Evolutionary conservation across 2,113 vertebrate species (phyloP).

Genomic region (Galbula dea): DNA sequence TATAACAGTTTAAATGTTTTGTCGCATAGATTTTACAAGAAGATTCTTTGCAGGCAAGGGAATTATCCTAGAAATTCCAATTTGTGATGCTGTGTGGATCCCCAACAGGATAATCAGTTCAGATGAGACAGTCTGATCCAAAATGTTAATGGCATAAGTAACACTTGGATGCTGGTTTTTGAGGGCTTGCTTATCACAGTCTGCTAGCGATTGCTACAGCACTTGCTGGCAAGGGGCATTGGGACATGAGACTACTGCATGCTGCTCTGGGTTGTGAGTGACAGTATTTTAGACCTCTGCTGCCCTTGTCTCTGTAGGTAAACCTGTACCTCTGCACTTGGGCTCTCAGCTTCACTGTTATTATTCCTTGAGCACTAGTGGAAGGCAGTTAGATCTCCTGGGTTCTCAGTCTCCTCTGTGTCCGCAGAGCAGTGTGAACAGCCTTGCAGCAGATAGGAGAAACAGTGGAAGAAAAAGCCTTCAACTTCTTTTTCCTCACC

Average conservation of each 20-base stretch:
- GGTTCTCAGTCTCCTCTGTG: not conserved
- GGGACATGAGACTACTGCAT: not conserved
- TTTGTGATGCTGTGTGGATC: not conserved
- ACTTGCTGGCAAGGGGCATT: accelerated
- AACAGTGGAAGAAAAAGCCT: not conserved
- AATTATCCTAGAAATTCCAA: not conserved
- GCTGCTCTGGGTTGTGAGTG: not conserved
- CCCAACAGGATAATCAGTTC: not conserved
- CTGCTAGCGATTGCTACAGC: not conserved
- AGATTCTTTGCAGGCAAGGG: not conserved
- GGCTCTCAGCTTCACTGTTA: not conserved
- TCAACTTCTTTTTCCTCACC: not conserved
- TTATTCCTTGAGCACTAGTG: not conserved
- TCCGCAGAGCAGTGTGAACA: not conserved
- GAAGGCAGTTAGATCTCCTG: not conserved
- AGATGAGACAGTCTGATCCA: not conserved
- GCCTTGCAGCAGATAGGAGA: not conserved
- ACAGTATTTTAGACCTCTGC: not conserved
- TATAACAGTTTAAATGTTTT: not conserved
- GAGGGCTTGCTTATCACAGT: not conserved
- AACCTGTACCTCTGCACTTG: not conserved
- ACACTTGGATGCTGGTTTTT: not conserved
- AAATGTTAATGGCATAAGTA: not conserved
- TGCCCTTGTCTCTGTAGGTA: not conserved
- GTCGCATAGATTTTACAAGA: not conserved